Conservation (phyloP, 1,140 invertebrate genomes). For the Zaprionus capensis region DNA sequence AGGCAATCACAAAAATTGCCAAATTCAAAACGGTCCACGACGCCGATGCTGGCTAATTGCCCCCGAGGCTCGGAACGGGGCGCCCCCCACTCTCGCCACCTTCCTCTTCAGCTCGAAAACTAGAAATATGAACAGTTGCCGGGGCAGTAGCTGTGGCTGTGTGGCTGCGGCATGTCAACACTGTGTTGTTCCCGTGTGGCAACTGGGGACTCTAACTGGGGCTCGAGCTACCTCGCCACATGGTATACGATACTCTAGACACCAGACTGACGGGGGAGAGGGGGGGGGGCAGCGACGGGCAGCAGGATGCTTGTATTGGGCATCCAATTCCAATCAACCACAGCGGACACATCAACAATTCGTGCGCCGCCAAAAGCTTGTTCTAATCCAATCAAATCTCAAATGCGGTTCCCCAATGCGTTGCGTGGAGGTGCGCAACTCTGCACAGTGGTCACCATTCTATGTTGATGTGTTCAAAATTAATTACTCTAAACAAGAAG, state of each 20-base stretch:
- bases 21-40: slow-evolving; percentile 30
- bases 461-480: neutral
- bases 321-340: slow-evolving; percentile 52
- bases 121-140: slow-evolving; percentile 39
- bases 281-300: neutral
- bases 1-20: slow-evolving; percentile 46
- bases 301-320: neutral
- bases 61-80: neutral
- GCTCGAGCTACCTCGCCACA: neutral
- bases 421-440: neutral
- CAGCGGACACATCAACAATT: slow-evolving; percentile 60
- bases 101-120: slow-evolving; percentile 12
- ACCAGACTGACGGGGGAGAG: neutral
- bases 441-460: slow-evolving; percentile 11
- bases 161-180: slow-evolving; percentile 52
- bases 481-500: no score
- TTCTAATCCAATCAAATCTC: slow-evolving; percentile 76
- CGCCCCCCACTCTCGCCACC: neutral
- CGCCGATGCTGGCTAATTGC: slow-evolving; percentile 23
- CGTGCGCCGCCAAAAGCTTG: slow-evolving; percentile 67
- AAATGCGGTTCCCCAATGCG: slow-evolving; percentile 54
- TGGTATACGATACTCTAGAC: slow-evolving; percentile 5
- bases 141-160: neutral
- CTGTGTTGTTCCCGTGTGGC: slow-evolving; percentile 17
- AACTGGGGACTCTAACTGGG: neutral